Evolutionary conservation across 2,888 invertebrate genomes (phyloP), one percentile per base, ranked within the genome.

Genomic region (Elgonia sp.): DNA sequence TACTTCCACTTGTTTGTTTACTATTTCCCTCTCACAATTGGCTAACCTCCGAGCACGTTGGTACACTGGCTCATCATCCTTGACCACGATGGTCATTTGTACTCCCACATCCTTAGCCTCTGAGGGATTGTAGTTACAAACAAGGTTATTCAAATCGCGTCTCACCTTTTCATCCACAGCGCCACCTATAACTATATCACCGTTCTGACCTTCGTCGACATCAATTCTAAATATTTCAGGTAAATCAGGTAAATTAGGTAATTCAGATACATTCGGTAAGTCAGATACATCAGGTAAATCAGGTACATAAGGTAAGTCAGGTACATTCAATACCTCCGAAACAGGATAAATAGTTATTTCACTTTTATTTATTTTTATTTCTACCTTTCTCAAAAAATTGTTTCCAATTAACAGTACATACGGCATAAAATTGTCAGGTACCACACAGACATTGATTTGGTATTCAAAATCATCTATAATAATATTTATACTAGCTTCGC

Each of bases 61-160:
- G 69, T 86, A 90, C 14, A 92, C 87, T 10, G 90, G 90, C 63
- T 77, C 79, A 7, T 84, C 80, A 63, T 90, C 87, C 39, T 89
- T 86, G 0, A 89, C 42, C 18, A 90, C 50, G 55, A 89, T 75
- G 10, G 21, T 79, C 82, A 89, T 89, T 65, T 77, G 60, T 0
- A 89, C 60, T 4, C 73, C 62, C 4, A 80, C 73, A 5, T 83
- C 79, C 18, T 55, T 55, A 20, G 42, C 21, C 29, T 84, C 76
- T 12, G 62, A 50, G 14, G 87, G 86, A 12, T 62, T 69, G 63
- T 89, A 90, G 40, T 72, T 16, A 16, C 50, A 10, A 50, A 86
- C 50, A 14, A 84, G 73, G 12, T 76, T 63, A 20, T 65, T 55
- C 53, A 86, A 76, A 8, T 72, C 75, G n/a, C n/a, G 60, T 18